Evolutionary conservation across 2,797 vertebrate genomes (phyloP).

Genomic region (Phataginus tetradactyla): DNA sequence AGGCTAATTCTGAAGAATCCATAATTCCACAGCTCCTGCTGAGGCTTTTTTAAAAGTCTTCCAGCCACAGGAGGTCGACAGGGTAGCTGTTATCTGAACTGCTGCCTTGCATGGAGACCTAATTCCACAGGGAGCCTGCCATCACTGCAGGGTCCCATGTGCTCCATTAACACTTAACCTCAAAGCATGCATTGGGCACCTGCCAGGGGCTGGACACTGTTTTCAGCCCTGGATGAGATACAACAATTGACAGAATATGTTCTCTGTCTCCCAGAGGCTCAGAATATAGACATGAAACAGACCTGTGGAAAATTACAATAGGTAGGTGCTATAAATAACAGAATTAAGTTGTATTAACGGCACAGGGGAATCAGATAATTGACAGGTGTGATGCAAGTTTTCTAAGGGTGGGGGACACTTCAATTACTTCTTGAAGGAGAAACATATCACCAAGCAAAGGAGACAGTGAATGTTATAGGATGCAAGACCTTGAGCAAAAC

Average conservation of each 20-base stretch:
- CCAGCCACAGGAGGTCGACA: not conserved
- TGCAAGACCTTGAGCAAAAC: not conserved
- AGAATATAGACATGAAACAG: not conserved
- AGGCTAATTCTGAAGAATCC: not conserved
- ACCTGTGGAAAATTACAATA: not conserved
- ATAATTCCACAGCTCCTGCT: not conserved
- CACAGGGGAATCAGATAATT: not conserved
- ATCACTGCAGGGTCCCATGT: accelerated
- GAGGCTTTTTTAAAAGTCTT: not conserved
- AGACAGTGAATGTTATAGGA: not conserved
- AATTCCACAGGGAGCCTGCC: not conserved
- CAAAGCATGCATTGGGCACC: accelerated
- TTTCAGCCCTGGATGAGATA: not conserved
- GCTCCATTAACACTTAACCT: not conserved
- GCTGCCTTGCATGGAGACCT: not conserved
- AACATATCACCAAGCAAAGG: not conserved
- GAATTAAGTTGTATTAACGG: not conserved
- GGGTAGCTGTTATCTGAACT: not conserved
- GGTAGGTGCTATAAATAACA: not conserved
- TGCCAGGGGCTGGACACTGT: not conserved
- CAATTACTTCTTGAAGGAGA: not conserved
- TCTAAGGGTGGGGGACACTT: not conserved
- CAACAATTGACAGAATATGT: not conserved
- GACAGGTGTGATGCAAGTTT: not conserved
- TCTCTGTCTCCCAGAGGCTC: not conserved